Base-by-base conservation (phyloP, 2,888 invertebrate genomes). In the Hemithea aestivaria region DNA sequence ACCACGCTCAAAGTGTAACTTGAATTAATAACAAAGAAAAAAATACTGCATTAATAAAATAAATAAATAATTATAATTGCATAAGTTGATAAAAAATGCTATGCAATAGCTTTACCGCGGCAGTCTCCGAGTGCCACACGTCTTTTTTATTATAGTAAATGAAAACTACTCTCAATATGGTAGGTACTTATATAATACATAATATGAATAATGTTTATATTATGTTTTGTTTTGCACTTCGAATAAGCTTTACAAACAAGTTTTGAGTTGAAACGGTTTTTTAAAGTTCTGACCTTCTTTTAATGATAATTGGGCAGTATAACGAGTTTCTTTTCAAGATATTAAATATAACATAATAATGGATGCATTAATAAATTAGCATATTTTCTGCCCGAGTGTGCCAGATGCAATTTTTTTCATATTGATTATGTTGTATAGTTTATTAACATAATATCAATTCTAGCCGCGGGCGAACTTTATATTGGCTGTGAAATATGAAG, bases 401-500 rank as follows among this genome's bases (percentile, higher is more conserved):
- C 16, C 16, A 16, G 5, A 2, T 16, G 5, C 16, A 16, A 16
- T 16, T 16, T 11, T 27, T 2, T 3, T 2, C 6, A 6, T 1
- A 26, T 26, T 11, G 11, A 6, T 21, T n/a, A 9, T 10, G 2
- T 21, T 3, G 30, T 8, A n/a, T 28, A n/a, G 20, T 6, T 7
- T n/a, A 20, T n/a, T 27, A 16, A 20, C 20, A 28, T 20, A 9
- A 28, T 28, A 6, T 16, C 5, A 16, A 46, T 55, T 50, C 42
- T 47, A 16, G 48, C 44, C 45, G 53, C 53, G 47, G 53, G 51
- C 59, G 43, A 72, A 76, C 58, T 71, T 70, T 62, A 66, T 71
- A 74, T 73, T 70, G 65, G 61, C 66, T 69, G 40, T 42, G 43
- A 68, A 66, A 55, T 52, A 71, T 63, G 69, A 66, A 46, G 58